Evolutionary conservation across 2,888 invertebrate species (phyloP), one percentile per base, ranked within the genome.

Genomic region (Callosobruchus maculatus): DNA sequence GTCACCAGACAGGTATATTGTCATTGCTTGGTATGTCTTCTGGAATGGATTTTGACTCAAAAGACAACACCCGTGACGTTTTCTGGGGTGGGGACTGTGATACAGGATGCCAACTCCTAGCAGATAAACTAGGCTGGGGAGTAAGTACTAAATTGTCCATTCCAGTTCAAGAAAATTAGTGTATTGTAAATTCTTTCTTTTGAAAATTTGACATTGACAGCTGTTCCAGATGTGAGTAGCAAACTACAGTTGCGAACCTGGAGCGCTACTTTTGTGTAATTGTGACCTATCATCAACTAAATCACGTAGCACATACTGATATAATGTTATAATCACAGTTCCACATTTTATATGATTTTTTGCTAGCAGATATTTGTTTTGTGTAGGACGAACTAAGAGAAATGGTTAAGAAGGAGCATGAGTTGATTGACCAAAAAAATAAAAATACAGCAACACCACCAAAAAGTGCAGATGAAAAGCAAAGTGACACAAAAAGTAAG

Each of bases 51-150:
- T 92, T 95, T 81, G 93, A 94, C 80, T 89, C 89, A 77, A 88
- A 88, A 70, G 88, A 90, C 30, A 90, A 92, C 77, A 85, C 86
- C 0, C 88, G 96, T 1, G 96, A 97, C 85, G 93, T 96, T n/a
- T 93, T 93, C 0, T 91, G 91, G 86, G 88, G 95, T 21, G 96
- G 96, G 0, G 93, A 95, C 84, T 96, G 96, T 84, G 96, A 97
- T 85, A 91, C 92, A 70, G 95, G 95, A 0, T 94, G 94, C 81
- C 88, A 89, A 81, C 88, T 91, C 49, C 86, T 97, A 7, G 95
- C 94, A 0, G 92, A 93, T 67, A 90, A 92, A 80, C 89, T 97
- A 3, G 95, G 94, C 0, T 96, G 95, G 95, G 91, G 91, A 79
- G 93, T 93, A 83, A 88, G 91, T 89, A 20, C 67, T 73, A 26